Evolutionary conservation across 2,888 invertebrate species (phyloP), one percentile per base, ranked within the genome.

Genomic region (Perdita meconis): DNA sequence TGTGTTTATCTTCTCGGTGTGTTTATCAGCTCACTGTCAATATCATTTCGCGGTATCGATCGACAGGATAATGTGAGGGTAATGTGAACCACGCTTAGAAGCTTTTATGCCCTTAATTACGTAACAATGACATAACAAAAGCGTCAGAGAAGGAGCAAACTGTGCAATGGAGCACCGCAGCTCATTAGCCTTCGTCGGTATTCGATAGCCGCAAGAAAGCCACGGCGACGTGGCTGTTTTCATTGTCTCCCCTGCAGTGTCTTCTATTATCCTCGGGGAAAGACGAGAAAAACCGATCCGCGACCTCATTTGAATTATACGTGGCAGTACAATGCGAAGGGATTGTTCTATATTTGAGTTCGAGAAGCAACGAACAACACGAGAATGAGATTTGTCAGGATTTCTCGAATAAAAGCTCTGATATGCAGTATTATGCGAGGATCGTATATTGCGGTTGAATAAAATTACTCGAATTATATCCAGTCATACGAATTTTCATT

Each of bases 181-280:
- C 42, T 78, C 81, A 68, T 81, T 81, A 81, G 57, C 65, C 66
- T 78, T 78, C 78, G 78, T 70, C 61, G 55, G 63, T 67, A 57
- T 66, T 55, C 65, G 64, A 67, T 78, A 66, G 26, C 56, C 53
- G 59, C 44, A 68, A 78, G 78, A 67, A 78, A 70, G 53, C 53
- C 24, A 24, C 56, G 53, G 57, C 38, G 70, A 68, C 65, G 24
- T 24, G 53, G 55, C 40, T 61, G 36, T 60, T 55, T 36, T 57
- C 38, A 34, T 80, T 67, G 30, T 16, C 22, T 40, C 47, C 4
- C 6, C 36, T 24, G 40, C n/a, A 50, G 1, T 44, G 44, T 44
- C 24, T 26, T 12, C 44, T 24, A 53, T 67, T 47, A 22, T 72
- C 42, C 19, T n/a, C 40, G 6, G 26, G 10, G 22, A 22, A n/a